These are phyloP conservation scores for Epinephelus coioides DNA, from an alignment of 2,797 vertebrate species.

Conservation along the genomic window DNA sequence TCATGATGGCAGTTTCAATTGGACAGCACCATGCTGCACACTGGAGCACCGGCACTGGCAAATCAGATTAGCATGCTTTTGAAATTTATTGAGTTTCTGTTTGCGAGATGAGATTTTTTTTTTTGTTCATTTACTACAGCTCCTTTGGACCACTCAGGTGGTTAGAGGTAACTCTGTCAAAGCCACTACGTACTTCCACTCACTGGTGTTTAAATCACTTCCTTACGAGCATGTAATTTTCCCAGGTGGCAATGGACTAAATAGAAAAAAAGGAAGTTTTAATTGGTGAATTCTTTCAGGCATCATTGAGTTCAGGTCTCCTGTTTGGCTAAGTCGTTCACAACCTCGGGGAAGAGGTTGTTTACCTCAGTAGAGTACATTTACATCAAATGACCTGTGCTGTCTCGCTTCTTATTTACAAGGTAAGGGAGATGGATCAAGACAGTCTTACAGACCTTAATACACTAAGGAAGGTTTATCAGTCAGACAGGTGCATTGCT, in stretches of 20 bases:
- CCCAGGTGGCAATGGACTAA: conserved; percentile 52
- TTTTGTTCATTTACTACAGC: conserved; percentile 46
- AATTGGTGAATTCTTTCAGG: conserved; percentile 59
- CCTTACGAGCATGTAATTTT: conserved; percentile 59
- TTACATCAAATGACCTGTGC: conserved; percentile 43
- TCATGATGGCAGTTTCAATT: conserved; percentile 41
- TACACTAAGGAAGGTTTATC: conserved; percentile 13
- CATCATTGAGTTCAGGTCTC: conserved; percentile 51
- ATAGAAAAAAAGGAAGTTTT: conserved; percentile 35
- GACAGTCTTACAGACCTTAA: conserved; percentile 14
- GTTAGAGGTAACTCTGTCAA: conserved; percentile 58
- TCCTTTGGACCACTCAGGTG: conserved; percentile 61
- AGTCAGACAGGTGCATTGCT: conserved; percentile 29
- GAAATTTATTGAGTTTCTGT: conserved; percentile 60
- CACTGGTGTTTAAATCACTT: conserved; percentile 58
- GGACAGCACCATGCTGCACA: conserved; percentile 21
- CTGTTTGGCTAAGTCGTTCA: conserved; percentile 20
- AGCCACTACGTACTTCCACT: conserved; percentile 37
- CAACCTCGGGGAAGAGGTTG: conserved; percentile 30
- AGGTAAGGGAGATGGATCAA: conserved; percentile 47
- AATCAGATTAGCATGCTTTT: conserved; percentile 56
- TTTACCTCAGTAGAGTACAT: conserved; percentile 34
- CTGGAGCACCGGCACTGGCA: conserved; percentile 33
- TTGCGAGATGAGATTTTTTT: conserved; percentile 51
- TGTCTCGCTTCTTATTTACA: conserved; percentile 31